Evolutionary conservation across 2,888 invertebrate genomes (phyloP).

Genomic region (Temnothorax rugatulus): DNA sequence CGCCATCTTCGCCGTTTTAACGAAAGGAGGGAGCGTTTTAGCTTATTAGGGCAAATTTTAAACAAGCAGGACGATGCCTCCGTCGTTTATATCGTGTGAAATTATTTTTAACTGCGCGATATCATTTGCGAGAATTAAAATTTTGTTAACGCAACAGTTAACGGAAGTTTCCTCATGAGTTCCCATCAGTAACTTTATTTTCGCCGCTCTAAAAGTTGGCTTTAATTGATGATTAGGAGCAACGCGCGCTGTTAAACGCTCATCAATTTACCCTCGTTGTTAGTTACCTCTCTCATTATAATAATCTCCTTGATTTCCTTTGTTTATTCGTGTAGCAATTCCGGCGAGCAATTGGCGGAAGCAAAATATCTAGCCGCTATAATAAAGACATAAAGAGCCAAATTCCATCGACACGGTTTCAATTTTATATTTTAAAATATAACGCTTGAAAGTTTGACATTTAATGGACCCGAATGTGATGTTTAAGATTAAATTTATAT

Average conservation of each 20-base stretch:
- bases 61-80: background rate
- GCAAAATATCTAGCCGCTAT: background rate
- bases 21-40: background rate
- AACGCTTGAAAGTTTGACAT: background rate
- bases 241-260: background rate
- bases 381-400: background rate
- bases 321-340: background rate
- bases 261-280: constrained; percentile 3
- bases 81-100: background rate
- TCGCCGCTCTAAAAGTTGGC: background rate
- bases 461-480: background rate
- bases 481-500: background rate
- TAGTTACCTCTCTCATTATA: background rate
- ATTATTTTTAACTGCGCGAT: background rate
- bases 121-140: background rate
- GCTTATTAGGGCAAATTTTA: background rate
- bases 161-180: background rate
- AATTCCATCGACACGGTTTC: background rate
- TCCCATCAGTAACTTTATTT: background rate
- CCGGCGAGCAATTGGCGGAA: background rate
- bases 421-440: background rate
- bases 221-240: constrained; percentile 27
- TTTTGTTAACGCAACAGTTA: background rate
- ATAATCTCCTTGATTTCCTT: background rate
- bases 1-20: background rate